Percentiles rank a stretch among this genome's conserved stretches.
Evolutionary conservation across 1,140 invertebrate species (phyloP).

Genomic region (Diorhabda elongata): DNA sequence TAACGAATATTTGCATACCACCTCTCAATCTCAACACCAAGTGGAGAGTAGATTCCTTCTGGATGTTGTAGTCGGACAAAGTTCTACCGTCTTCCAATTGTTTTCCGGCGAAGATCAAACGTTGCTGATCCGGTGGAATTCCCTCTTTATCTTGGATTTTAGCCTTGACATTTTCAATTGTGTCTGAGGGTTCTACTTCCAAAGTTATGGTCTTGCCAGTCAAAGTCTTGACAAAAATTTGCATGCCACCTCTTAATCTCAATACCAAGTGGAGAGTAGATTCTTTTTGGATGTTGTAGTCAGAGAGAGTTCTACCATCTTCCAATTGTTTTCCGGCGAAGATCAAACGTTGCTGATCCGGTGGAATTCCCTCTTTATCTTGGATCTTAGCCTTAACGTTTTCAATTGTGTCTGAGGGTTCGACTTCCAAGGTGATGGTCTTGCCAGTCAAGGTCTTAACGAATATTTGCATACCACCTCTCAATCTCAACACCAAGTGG

Average conservation of each 20-base stretch:
- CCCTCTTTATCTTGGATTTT: slow-evolving; percentile 59
- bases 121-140: slow-evolving; percentile 14
- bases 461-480: slow-evolving; percentile 62
- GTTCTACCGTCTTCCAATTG: slow-evolving; percentile 22
- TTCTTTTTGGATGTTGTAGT: slow-evolving; percentile 70
- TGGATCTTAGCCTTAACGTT: slow-evolving; percentile 77
- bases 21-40: slow-evolving; percentile 14
- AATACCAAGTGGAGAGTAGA: slow-evolving; percentile 67
- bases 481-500: slow-evolving; percentile 69
- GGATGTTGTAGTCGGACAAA: slow-evolving; percentile 21
- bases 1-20: slow-evolving; percentile 54
- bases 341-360: slow-evolving; percentile 59
- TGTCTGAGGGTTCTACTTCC: slow-evolving; percentile 45
- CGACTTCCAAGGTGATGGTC: slow-evolving; percentile 71
- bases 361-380: slow-evolving; percentile 63
- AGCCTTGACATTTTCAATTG: slow-evolving; percentile 63
- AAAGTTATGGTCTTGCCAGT: slow-evolving; percentile 19
- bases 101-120: slow-evolving; percentile 22
- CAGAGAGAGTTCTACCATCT: slow-evolving; percentile 58
- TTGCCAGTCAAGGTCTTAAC: slow-evolving; percentile 71
- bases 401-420: slow-evolving; percentile 69
- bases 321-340: slow-evolving; percentile 59
- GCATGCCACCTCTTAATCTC: slow-evolving; percentile 67
- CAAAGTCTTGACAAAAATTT: slow-evolving; percentile 50
- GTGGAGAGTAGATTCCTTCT: slow-evolving; percentile 20